These are phyloP conservation scores for Neotragus moschatus DNA, from an alignment of 2,113 vertebrate genomes.

Conservation along the genomic window DNA sequence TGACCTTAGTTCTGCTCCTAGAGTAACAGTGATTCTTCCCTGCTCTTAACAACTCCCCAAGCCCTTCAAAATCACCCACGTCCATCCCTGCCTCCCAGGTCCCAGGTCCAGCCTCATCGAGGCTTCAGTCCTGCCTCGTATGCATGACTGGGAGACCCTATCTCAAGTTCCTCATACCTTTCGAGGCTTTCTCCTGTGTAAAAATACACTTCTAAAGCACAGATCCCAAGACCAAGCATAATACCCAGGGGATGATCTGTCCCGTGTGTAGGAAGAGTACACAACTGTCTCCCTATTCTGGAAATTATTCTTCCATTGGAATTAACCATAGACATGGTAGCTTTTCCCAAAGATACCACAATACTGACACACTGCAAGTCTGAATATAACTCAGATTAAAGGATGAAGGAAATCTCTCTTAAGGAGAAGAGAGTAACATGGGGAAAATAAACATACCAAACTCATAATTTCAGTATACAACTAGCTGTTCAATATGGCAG, in stretches of 20 bases:
- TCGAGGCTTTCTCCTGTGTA: neutral
- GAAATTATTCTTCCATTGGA: neutral
- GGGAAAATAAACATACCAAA: neutral
- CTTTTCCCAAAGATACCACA: neutral
- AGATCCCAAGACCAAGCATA: neutral
- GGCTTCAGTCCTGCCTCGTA: neutral
- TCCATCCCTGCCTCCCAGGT: too few relatives aligned
- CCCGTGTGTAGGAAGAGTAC: neutral
- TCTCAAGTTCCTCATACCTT: neutral
- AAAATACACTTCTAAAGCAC: neutral
- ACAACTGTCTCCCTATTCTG: neutral
- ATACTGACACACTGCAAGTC: neutral
- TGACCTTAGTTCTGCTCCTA: neutral
- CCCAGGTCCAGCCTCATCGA: neutral
- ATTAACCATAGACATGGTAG: neutral
- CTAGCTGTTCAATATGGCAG: neutral
- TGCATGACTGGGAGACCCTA: neutral
- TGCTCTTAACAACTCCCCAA: neutral
- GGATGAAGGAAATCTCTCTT: neutral
- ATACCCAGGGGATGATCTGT: neutral
- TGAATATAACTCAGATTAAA: neutral
- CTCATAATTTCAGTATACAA: neutral
- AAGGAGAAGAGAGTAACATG: neutral
- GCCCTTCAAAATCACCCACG: neutral
- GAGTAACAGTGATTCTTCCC: neutral